Base-by-base conservation (phyloP, 2,888 invertebrate species). In the Panzeria rudis region DNA sequence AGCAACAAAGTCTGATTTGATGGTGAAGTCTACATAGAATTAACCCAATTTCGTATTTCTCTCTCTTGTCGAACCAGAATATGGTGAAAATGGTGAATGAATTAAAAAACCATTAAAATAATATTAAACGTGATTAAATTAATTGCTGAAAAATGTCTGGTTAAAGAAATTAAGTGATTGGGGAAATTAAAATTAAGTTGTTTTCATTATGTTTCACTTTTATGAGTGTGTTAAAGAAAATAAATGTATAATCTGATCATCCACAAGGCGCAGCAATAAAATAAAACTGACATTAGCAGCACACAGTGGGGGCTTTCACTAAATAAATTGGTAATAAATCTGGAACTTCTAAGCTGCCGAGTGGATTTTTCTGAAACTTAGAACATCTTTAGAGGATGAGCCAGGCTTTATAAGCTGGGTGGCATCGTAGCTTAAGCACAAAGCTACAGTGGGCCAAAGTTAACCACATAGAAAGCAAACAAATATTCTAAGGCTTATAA, bases 11-110 rank as follows among this genome's bases (percentile, higher is more conserved):
- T 25, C n/a, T 56, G 54, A 56, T 71, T 77, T 80, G 44, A 77
- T 77, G 47, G 66, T 81, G n/a, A n/a, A n/a, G n/a, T n/a, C 47
- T 84, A 84, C 84, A 77, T 62, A 81, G 68, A 77, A 77, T 84
- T 84, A 84, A 84, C 84, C 84, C 61, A 84, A 73, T 84, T 81
- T 75, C 7, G 0, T 20, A 44, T 66, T 50, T 68, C 69, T 73
- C 68, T 54, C 1, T 38, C 13, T 38, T 13, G 9, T 35, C 15
- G 38, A 66, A 52, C 20, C 59, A 15, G 25, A 35, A 56, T 13
- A 54, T 20, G 7, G 13, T 38, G 29, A 50, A 38, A 13, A 29
- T 13, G 52, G 47, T 32, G 68, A 77, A 77, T 61, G 68, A 47
- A 77, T 81, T 84, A 69, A 77, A 69, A 54, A 76, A 2, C 29